Evolutionary conservation across 2,113 vertebrate genomes (phyloP), one percentile per base, ranked within the genome.

Genomic region (Ailuropoda melanoleuca): DNA sequence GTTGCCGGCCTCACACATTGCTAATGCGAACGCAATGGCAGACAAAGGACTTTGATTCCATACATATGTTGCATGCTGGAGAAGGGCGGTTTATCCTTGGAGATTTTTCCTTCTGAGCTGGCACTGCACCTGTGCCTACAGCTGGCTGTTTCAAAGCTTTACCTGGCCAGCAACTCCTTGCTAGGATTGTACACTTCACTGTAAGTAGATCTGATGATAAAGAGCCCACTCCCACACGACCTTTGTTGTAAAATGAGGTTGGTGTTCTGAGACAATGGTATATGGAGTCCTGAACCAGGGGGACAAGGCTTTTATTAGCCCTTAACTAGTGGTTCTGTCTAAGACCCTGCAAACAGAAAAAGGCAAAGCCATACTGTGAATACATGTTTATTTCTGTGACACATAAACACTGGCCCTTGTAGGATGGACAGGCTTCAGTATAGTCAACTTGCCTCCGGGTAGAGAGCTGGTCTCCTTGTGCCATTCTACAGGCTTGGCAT

Each of bases 61-160:
- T 4, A 24, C 0, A 1, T 6, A 3, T 1, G 4, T 4, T 48
- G 24, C 18, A 1, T 14, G 6, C 23, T 21, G 60, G 17, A 31
- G n/a, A 23, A 11, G 7, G 37, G 53, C 14, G 34, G 11, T 46
- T 19, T 4, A 12, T 37, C 11, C n/a, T 46, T 8, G 39, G 37
- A 4, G 46, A 26, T 15, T 31, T 12, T 58, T 17, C 3, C 17
- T 24, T 74, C 29, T 4, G 17, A 81, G 48, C 21, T 23, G 19
- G 21, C 31, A 7, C 3, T 34, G n/a, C 18, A 2, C 23, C 55
- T 46, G 3, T 24, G 17, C 10, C 80, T 77, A 19, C 9, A 55
- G 29, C 19, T 39, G 75, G 58, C 46, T 68, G 19, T 23, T 50
- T 21, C 3, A 15, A 4, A 18, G 46, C 15, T 37, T 43, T 6